Conservation (phyloP, 2,888 invertebrate species). For the Drosophila borborema region DNA sequence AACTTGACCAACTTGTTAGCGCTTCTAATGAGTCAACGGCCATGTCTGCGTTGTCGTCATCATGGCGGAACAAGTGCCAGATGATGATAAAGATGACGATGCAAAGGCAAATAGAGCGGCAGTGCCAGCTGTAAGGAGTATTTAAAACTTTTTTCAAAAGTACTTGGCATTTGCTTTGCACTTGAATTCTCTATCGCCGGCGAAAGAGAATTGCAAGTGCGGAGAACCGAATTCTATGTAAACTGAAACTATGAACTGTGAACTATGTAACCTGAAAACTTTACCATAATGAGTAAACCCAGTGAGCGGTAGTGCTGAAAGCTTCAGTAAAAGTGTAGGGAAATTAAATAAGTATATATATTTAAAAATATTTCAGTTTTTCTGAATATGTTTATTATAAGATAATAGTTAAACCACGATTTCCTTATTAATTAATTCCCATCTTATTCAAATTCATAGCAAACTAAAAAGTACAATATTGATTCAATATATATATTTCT, state of each 20-base stretch:
- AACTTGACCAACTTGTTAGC: constrained; percentile 57
- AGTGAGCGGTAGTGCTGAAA: neutral
- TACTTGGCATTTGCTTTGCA: constrained; percentile 41
- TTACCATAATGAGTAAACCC: neutral
- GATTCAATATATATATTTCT: no score
- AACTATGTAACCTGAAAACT: neutral
- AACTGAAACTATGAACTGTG: constrained; percentile 4
- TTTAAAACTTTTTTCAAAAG: constrained; percentile 41
- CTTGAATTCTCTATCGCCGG: constrained; percentile 26
- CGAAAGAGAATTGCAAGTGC: constrained; percentile 21
- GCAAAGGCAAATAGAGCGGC: constrained; percentile 41
- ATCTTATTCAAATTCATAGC: no score
- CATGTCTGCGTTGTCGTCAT: constrained; percentile 4
- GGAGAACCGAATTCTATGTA: neutral
- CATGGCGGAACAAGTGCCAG: constrained; percentile 22
- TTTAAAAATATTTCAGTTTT: no score
- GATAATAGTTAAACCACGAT: no score
- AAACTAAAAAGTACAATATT: no score
- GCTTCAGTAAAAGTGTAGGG: neutral
- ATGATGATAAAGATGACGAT: constrained; percentile 39
- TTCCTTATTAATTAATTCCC: no score
- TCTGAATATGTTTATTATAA: no score
- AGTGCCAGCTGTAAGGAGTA: neutral
- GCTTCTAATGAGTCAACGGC: constrained; percentile 50
- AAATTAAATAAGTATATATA: neutral